Percentiles rank a stretch among this genome's conserved stretches.
phyloP scores from a whole-genome alignment of 53 echinoderm and acorn worm genomes.

The Holothuria scabra region DNA sequence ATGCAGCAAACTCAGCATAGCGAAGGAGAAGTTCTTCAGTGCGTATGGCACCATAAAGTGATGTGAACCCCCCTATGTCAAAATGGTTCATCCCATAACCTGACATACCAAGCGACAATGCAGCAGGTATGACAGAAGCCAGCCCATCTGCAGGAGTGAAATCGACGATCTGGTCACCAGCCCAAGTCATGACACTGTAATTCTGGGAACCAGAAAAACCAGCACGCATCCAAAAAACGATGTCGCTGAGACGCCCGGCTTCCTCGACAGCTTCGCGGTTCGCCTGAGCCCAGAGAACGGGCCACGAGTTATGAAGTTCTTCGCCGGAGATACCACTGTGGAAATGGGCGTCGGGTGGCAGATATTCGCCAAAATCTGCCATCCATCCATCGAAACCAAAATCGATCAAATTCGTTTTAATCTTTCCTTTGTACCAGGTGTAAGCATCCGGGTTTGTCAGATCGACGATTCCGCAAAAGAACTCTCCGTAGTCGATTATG shows the following conservation, averaged over 20 bases:
- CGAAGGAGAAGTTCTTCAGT: constrained; percentile 89
- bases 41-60: constrained; percentile 83
- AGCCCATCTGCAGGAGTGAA: constrained; percentile 87
- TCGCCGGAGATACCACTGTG: constrained; percentile 69
- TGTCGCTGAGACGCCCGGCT: constrained; percentile 76
- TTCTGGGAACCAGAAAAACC: constrained; percentile 85
- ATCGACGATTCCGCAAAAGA: constrained; percentile 92
- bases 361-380: constrained; percentile 98
- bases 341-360: constrained; percentile 92
- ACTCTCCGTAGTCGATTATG: constrained; percentile 87
- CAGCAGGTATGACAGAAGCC: constrained; percentile 91
- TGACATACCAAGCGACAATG: constrained; percentile 83
- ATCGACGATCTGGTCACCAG: constrained; percentile 97
- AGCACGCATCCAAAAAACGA: constrained; percentile 96
- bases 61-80: constrained; percentile 96
- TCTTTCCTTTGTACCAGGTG: constrained; percentile 86
- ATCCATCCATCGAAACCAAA: constrained; percentile 97
- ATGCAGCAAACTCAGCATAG: constrained; percentile 92
- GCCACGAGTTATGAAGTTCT: constrained; percentile 89
- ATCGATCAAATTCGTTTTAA: constrained; percentile 84
- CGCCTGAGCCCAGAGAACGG: constrained; percentile 86
- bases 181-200: constrained; percentile 88
- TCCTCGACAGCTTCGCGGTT: constrained; percentile 90
- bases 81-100: constrained; percentile 90
- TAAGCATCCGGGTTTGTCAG: constrained; percentile 84